Evolutionary conservation across 1,140 invertebrate species (phyloP).

Genomic region (Pseudomyrmex dendroicus): DNA sequence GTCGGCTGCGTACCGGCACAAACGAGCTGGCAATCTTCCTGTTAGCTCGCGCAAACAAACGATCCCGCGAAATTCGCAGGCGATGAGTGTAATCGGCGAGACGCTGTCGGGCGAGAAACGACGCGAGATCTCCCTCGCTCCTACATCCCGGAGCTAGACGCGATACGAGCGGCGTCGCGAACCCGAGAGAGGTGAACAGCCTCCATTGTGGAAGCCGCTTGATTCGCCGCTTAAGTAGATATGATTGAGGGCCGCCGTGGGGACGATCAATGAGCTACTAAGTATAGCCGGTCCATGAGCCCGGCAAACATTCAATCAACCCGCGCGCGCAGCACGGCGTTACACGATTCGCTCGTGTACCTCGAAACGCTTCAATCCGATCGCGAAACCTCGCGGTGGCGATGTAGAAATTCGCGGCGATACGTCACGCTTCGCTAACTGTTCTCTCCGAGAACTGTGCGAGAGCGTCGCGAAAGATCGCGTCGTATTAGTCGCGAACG

Average conservation of each 20-base stretch:
- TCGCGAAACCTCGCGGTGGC: constrained; percentile 67
- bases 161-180: constrained; percentile 19
- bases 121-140: constrained; percentile 24
- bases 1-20: not conserved
- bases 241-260: constrained; percentile 78
- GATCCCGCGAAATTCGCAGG: not conserved
- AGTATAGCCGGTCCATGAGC: constrained; percentile 64
- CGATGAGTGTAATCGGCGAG: constrained; percentile 28
- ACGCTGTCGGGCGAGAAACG: constrained; percentile 14
- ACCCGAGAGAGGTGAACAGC: constrained; percentile 68
- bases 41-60: constrained; percentile 40
- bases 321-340: constrained; percentile 62
- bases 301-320: constrained; percentile 73
- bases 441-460: not conserved
- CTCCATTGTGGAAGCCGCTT: constrained; percentile 72
- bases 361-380: constrained; percentile 77
- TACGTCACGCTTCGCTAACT: constrained; percentile 48
- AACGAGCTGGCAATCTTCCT: constrained; percentile 27
- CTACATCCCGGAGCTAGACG: not conserved
- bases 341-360: constrained; percentile 59
- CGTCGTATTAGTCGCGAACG: not conserved
- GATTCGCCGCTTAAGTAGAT: constrained; percentile 75
- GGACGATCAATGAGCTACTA: constrained; percentile 76
- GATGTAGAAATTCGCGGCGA: constrained; percentile 39
- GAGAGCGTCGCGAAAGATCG: constrained; percentile 36